Evolutionary conservation across 2,888 invertebrate species (phyloP).

Genomic region (Drosophila cracens): DNA sequence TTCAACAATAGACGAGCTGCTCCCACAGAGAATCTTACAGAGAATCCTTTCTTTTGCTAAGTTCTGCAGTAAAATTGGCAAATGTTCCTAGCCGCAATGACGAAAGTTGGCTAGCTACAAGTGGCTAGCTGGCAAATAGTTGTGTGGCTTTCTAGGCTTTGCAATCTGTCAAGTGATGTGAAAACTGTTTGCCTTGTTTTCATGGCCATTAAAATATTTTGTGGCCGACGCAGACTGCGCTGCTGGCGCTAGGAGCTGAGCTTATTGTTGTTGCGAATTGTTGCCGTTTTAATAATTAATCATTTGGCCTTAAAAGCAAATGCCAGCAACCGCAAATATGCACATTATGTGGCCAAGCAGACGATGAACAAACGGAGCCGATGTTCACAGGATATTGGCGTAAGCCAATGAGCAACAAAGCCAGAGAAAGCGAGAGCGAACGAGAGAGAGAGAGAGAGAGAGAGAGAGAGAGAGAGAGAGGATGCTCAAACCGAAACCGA

Average conservation of each 20-base stretch:
- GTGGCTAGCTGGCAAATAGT: neutral
- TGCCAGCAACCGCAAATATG: slow-evolving; percentile 45
- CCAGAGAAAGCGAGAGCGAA: neutral
- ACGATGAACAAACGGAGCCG: neutral
- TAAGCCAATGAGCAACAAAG: slow-evolving; percentile 22
- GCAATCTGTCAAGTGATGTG: slow-evolving; percentile 13
- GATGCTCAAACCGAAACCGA: slow-evolving; percentile 61
- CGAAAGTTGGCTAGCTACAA: neutral
- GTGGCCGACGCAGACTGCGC: slow-evolving; percentile 31
- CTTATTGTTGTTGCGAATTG: slow-evolving; percentile 31
- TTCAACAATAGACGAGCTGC: no score
- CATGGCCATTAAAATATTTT: slow-evolving; percentile 64
- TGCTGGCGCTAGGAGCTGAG: neutral
- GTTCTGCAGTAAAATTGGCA: neutral
- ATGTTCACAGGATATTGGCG: slow-evolving; percentile 26
- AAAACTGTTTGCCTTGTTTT: slow-evolving; percentile 11
- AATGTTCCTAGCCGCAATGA: neutral
- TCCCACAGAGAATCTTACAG: neutral
- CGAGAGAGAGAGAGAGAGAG: no score
- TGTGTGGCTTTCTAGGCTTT: neutral
- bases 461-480: neutral
- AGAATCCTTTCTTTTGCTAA: neutral
- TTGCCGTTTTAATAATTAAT: slow-evolving; percentile 75
- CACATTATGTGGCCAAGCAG: slow-evolving; percentile 57
- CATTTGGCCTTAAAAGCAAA: slow-evolving; percentile 68